Base-by-base conservation (phyloP, 2,888 invertebrate genomes). In the Troglohyphantes excavatus region DNA sequence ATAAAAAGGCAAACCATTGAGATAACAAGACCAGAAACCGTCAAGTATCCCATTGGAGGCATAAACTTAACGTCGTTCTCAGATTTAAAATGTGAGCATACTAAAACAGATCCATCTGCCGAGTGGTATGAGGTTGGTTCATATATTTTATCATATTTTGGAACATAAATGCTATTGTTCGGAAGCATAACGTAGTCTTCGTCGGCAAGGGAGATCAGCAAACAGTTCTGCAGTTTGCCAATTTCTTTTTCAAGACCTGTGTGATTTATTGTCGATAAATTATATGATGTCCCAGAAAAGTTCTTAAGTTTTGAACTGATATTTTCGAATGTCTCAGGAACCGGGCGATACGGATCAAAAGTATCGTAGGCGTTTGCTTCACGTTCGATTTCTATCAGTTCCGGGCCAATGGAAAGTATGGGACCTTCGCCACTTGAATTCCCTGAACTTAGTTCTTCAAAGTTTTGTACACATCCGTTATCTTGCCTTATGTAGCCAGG, bases 1-100 rank as follows among this genome's bases (percentile, higher is more conserved):
- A 94, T 91, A 21, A 94, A 84, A 2, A 95, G 92, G 91, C 94
- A 94, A 27, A 94, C 91, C 63, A 94, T 93, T 0, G 95, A 95
- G 11, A 95, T 92, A 0, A 94, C 93, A 11, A 94, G 92, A 1
- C 94, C 94, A 19, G 93, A 92, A 26, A 94, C 92, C 2, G 94
- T 94, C n/a, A 94, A 91, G 91, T 94, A 94, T 2, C 93, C 94
- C 93, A 94, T 93, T 53, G 92, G 92, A 0, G 92, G 91, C 27
- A 92, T 91, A 17, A 92, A 92, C 23, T 93, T 93, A 72, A 93
- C 93, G 89, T 93, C 75, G 3, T 53, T 63, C 21, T 89, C 90
- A 13, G 53, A 17, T 17, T 61, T 59, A 21, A 86, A 79, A 78
- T 86, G 83, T 6, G 90, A 63, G 59, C 91, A 91, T 11, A 91